Percentiles rank a stretch among this genome's conserved stretches.
These are phyloP conservation scores for Urocyon cinereoargenteus DNA, from an alignment of 2,797 vertebrate species.

Conservation along the genomic window DNA sequence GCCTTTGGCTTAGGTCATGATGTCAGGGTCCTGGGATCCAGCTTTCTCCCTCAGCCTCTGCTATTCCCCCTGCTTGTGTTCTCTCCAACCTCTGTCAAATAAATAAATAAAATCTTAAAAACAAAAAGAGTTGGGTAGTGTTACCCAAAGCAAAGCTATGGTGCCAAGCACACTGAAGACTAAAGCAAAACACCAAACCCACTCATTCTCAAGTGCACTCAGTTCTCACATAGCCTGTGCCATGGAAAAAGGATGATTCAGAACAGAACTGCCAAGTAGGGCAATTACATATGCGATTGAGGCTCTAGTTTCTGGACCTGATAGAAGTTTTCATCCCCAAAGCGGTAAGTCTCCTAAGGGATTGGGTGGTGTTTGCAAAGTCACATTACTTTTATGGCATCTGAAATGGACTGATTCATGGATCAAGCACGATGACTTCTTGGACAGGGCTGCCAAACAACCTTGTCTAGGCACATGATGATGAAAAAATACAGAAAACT, in stretches of 20 bases:
- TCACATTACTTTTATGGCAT: constrained; percentile 82
- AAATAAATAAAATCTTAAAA: no score
- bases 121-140: no score
- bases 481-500: neutral
- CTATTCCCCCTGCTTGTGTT: no score
- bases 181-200: neutral
- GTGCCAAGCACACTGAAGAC: neutral
- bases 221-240: neutral
- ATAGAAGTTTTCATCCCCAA: constrained; percentile 74
- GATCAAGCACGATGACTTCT: constrained; percentile 66
- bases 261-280: constrained; percentile 77
- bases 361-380: constrained; percentile 78
- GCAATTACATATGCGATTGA: constrained; percentile 74
- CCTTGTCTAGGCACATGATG: neutral
- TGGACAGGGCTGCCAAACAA: constrained; percentile 32
- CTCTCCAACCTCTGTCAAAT: no score
- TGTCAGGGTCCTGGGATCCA: no score
- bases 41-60: no score
- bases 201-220: constrained; percentile 15
- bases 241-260: constrained; percentile 80
- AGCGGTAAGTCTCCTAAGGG: constrained; percentile 72
- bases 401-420: constrained; percentile 81
- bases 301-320: constrained; percentile 75
- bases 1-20: no score
- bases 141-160: no score